Percentiles rank a stretch among this genome's conserved stretches.
Conservation (phyloP, 1,140 invertebrate genomes). For the Choristoneura fumiferana region DNA sequence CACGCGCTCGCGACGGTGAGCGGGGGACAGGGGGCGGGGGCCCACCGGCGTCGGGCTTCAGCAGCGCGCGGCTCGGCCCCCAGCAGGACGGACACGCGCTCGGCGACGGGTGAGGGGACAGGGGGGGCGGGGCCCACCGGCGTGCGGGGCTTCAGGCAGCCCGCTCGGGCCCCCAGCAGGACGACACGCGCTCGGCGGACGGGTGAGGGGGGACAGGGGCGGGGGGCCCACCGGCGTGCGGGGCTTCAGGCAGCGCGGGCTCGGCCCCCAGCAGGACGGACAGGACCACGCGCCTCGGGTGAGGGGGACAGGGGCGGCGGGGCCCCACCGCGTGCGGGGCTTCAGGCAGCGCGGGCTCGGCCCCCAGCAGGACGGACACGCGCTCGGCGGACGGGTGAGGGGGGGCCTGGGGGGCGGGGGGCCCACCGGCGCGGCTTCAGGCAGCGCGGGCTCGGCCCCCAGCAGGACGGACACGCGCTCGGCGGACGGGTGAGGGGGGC, state of each 20-base stretch:
- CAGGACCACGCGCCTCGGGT: too few relatives aligned
- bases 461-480: slow-evolving; percentile 85
- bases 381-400: slow-evolving; percentile 81
- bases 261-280: slow-evolving; percentile 88
- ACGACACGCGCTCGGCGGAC: too few relatives aligned
- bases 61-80: too few relatives aligned
- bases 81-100: slow-evolving; percentile 85
- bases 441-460: slow-evolving; percentile 89
- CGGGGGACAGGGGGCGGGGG: slow-evolving; percentile 78
- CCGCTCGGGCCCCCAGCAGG: slow-evolving; percentile 88
- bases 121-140: slow-evolving; percentile 90
- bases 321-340: slow-evolving; percentile 89
- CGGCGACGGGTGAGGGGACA: too few relatives aligned
- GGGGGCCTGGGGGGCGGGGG: slow-evolving; percentile 80
- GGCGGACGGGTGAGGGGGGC: neutral
- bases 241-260: slow-evolving; percentile 90
- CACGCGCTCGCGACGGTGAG: slow-evolving; percentile 82
- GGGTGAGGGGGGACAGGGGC: too few relatives aligned
- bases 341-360: slow-evolving; percentile 91
- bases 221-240: slow-evolving; percentile 91
- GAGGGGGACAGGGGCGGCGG: slow-evolving; percentile 78
- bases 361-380: slow-evolving; percentile 87
- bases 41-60: slow-evolving; percentile 91
- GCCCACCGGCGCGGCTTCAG: slow-evolving; percentile 91
- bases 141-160: slow-evolving; percentile 89